Percentiles rank a stretch among this genome's conserved stretches.
Evolutionary conservation across 2,888 invertebrate genomes (phyloP).

Genomic region (Pristionchus arcanus): DNA sequence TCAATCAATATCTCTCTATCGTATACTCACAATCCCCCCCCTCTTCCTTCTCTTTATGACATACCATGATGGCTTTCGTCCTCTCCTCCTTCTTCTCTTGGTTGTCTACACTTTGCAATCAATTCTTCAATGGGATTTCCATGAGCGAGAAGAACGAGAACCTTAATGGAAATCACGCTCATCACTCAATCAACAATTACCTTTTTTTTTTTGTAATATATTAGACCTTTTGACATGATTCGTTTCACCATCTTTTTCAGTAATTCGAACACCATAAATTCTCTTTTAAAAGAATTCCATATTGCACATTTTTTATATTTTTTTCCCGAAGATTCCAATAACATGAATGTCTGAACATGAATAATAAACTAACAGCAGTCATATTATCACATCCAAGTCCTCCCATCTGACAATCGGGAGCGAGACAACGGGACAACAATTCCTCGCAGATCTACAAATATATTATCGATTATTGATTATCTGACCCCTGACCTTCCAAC

Average conservation of each 20-base stretch:
- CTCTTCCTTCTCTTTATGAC: neutral
- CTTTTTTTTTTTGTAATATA: too few relatives aligned
- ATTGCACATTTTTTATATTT: too few relatives aligned
- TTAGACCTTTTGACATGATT: neutral
- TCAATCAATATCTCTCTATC: neutral
- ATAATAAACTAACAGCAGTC: slow-evolving; percentile 86
- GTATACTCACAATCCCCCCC: neutral
- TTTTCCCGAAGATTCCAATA: too few relatives aligned
- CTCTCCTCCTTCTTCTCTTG: neutral
- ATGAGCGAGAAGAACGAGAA: slow-evolving; percentile 40
- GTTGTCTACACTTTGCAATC: slow-evolving; percentile 8
- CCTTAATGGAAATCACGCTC: neutral
- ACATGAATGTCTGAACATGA: neutral
- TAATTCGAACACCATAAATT: neutral
- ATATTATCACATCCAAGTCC: slow-evolving; percentile 98
- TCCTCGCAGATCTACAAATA: slow-evolving; percentile 90
- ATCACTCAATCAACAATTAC: neutral
- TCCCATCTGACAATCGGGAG: slow-evolving; percentile 96
- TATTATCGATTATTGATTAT: neutral
- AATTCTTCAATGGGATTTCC: neutral
- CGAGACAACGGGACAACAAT: slow-evolving; percentile 93
- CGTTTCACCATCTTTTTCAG: neutral
- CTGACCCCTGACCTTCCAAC: neutral
- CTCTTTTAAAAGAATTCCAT: neutral
- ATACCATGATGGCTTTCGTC: neutral